Evolutionary conservation across 2,797 vertebrate species (phyloP), one percentile per base, ranked within the genome.

Genomic region (Diplodus sargus): DNA sequence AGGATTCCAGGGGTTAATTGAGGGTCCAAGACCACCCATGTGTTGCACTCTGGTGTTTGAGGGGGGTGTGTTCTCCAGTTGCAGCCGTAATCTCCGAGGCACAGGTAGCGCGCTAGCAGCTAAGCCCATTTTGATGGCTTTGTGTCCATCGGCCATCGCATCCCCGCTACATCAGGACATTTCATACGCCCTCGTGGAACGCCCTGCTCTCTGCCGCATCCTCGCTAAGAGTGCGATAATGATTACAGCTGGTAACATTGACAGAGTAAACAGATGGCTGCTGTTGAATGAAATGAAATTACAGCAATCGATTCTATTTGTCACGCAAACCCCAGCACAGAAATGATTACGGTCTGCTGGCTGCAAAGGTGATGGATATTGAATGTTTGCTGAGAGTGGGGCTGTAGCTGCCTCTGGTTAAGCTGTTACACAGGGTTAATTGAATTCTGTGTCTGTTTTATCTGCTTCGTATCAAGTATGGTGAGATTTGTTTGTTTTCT

Each of bases 281-380:
- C 86, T 84, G 83, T 66, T 75, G 93, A 92, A 85, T 74, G 73
- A 91, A 95, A 95, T 93, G 58, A 92, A 94, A 95, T 93, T 89
- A 94, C 78, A 79, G 72, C 54, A 85, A 94, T 91, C 84, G 82
- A 95, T 95, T 91, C 70, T 82, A 90, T 95, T 94, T 91, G 90
- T 92, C 92, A 93, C 89, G 85, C 89, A 86, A 25, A 70, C 65
- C 87, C 84, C 85, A 72, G 85, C 90, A 87, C 89, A 86, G 89
- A 87, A 90, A 86, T 85, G 83, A 93, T 93, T 90, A 90, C 53
- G 85, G 78, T 87, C 90, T 85, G 83, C 83, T 68, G 89, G 90
- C 90, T 89, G 78, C 87, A 84, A 78, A 82, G 68, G 85, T 86
- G 90, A 95, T 89, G 81, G 90, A 90, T 92, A 90, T 85, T 85